These are phyloP conservation scores for Herpetotheres cachinnans DNA, from an alignment of 2,113 vertebrate species.

Conservation along the genomic window DNA sequence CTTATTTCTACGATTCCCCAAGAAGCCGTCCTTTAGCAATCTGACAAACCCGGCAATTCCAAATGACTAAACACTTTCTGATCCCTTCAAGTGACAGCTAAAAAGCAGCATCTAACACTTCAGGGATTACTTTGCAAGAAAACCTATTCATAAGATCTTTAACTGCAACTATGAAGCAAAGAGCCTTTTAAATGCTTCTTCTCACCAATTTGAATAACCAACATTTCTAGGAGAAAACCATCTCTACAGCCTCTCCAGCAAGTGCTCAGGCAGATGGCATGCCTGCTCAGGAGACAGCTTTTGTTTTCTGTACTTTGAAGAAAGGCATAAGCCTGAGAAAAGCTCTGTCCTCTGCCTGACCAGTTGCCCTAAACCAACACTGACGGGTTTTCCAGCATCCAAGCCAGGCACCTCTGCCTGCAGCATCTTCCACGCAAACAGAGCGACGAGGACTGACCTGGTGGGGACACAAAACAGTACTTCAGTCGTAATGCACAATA, in stretches of 20 bases:
- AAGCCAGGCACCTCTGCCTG: neutral
- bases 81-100: neutral
- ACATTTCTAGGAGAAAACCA: neutral
- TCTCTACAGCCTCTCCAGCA: neutral
- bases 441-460: rapidly evolving
- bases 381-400: neutral
- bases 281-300: neutral
- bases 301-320: neutral
- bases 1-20: neutral
- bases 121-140: neutral
- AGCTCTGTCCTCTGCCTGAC: rapidly evolving
- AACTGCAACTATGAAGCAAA: neutral
- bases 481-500: neutral
- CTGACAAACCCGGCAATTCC: neutral
- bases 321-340: neutral
- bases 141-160: neutral
- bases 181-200: neutral
- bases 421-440: neutral
- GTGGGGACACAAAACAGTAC: neutral
- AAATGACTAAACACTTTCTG: neutral
- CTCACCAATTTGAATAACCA: neutral
- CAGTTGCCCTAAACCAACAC: neutral
- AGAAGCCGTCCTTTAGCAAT: neutral
- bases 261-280: neutral
- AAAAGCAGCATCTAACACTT: neutral